Evolutionary conservation across 2,113 vertebrate genomes (phyloP).

Genomic region (Talpa occidentalis): DNA sequence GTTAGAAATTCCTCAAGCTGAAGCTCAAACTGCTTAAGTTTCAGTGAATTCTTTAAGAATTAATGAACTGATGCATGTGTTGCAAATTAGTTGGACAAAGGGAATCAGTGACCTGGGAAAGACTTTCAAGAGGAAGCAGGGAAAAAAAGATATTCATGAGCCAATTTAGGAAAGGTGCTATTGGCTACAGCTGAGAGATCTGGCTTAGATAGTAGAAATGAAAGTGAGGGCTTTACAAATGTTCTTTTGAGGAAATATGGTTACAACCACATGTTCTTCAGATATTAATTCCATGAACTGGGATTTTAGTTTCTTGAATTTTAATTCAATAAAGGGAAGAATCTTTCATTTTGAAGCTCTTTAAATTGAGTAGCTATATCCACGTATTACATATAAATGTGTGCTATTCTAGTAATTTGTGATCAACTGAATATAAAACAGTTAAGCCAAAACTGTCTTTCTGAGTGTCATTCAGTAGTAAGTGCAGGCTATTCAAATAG

Average conservation of each 20-base stretch:
- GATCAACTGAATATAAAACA: not conserved
- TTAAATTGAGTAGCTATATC: not conserved
- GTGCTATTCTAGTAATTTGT: not conserved
- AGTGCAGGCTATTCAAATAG: not conserved
- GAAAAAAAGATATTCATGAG: not conserved
- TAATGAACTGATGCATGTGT: not conserved
- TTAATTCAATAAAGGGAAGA: not conserved
- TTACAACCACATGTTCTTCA: fast-evolving
- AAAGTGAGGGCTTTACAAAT: not conserved
- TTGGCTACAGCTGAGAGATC: not conserved
- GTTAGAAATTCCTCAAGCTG: slow-evolving; percentile 14
- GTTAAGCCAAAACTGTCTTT: not conserved
- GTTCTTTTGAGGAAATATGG: not conserved
- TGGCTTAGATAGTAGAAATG: not conserved
- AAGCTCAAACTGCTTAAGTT: slow-evolving; percentile 36
- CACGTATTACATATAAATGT: not conserved
- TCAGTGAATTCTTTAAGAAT: not conserved
- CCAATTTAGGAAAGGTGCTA: not conserved
- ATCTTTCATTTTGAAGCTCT: not conserved
- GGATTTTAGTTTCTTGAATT: not conserved
- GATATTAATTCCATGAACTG: not conserved
- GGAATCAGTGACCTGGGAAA: not conserved
- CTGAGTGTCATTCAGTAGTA: not conserved
- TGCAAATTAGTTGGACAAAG: slow-evolving; percentile 1
- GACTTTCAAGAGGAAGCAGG: not conserved